phyloP scores from a whole-genome alignment of 37 sponge, comb jelly and placozoan genomes.

The Cladorhizidae sp. region DNA sequence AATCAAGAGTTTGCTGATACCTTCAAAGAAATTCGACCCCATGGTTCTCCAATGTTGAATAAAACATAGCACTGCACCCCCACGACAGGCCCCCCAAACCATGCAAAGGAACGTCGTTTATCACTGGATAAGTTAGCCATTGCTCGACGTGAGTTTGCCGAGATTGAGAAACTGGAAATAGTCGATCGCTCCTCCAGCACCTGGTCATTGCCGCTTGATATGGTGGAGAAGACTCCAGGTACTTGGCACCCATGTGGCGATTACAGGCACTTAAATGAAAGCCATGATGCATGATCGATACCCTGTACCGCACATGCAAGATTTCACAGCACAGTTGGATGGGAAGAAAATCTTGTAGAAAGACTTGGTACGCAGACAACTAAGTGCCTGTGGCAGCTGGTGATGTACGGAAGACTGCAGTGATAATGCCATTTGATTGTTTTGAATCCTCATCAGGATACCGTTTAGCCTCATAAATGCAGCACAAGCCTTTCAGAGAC shows the following conservation, averaged over 20 bases:
- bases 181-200: conserved; percentile 37
- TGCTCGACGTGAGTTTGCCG: conserved; percentile 28
- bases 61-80: conserved; percentile 43
- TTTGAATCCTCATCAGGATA: background rate
- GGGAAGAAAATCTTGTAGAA: conserved; percentile 7
- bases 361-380: conserved; percentile 19
- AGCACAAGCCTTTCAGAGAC: conserved; percentile 21
- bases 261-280: conserved; percentile 53
- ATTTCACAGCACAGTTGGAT: conserved; percentile 20
- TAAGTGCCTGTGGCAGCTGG: conserved; percentile 25
- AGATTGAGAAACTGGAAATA: conserved; percentile 39
- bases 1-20: conserved; percentile 1
- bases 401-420: conserved; percentile 29
- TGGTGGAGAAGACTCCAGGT: conserved; percentile 49
- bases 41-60: conserved; percentile 2
- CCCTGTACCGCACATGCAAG: conserved; percentile 63
- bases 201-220: conserved; percentile 55
- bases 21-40: conserved; percentile 24
- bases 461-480: background rate
- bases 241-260: conserved; percentile 70
- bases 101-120: conserved; percentile 22
- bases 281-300: conserved; percentile 47
- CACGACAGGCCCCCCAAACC: conserved; percentile 45
- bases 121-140: conserved; percentile 26
- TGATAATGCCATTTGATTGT: background rate